A percentile compares a stretch with the other conserved stretches of the same genome.
Evolutionary conservation across 2,888 invertebrate genomes (phyloP).

Genomic region (Lithophane ornitopus): DNA sequence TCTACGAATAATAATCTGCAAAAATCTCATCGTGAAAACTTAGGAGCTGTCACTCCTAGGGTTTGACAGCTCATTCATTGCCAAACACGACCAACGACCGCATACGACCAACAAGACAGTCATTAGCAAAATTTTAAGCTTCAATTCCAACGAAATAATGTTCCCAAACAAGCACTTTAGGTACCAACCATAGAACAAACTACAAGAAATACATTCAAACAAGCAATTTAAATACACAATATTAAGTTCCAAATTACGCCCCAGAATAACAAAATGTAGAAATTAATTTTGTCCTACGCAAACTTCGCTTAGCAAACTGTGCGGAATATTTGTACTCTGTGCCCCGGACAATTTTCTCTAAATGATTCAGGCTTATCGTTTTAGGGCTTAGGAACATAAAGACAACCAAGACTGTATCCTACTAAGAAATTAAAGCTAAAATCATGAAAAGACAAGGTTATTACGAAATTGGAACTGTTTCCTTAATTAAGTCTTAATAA

Average conservation of each 20-base stretch:
- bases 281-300: slow-evolving; percentile 66
- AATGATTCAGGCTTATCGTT: slow-evolving; percentile 48
- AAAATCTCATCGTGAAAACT: no score
- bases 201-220: slow-evolving; percentile 37
- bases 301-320: slow-evolving; percentile 59
- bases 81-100: no score
- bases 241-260: slow-evolving; percentile 56
- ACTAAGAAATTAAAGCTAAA: slow-evolving; percentile 30
- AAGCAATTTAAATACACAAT: slow-evolving; percentile 51
- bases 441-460: slow-evolving; percentile 13
- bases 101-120: neutral
- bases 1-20: no score
- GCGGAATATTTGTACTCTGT: slow-evolving; percentile 44
- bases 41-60: no score
- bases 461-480: neutral
- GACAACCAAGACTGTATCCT: slow-evolving; percentile 4
- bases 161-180: slow-evolving; percentile 20
- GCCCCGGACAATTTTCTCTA: slow-evolving; percentile 42
- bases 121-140: neutral
- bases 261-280: slow-evolving; percentile 60
- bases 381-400: slow-evolving; percentile 43
- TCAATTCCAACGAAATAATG: slow-evolving; percentile 27
- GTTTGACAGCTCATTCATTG: no score
- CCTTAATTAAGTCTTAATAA: slow-evolving; percentile 20
- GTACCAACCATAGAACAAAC: slow-evolving; percentile 19